Percentiles rank a stretch among this genome's conserved stretches.
Conservation (phyloP, 2,888 invertebrate species). For the Ophion ellenae region DNA sequence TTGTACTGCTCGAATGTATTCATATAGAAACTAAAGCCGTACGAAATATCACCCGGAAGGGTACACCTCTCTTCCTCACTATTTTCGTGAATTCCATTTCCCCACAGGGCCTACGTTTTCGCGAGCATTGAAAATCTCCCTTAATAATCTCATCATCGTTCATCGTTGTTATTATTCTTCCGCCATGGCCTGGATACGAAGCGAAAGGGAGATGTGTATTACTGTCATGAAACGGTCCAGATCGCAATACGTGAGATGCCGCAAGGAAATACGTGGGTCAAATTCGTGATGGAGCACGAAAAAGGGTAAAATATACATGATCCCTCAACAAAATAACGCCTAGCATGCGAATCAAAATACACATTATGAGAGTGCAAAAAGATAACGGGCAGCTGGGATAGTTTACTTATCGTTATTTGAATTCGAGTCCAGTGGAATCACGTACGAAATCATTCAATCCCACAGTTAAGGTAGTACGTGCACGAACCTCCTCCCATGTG, state of each 20-base stretch:
- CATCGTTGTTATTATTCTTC: constrained; percentile 26
- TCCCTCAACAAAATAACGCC: too few relatives aligned
- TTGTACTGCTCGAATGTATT: constrained; percentile 26
- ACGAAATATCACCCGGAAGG: neutral
- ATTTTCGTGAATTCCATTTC: constrained; percentile 10
- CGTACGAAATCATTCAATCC: too few relatives aligned
- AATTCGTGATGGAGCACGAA: too few relatives aligned
- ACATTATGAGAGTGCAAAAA: too few relatives aligned
- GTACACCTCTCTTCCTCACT: neutral
- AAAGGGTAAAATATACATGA: too few relatives aligned
- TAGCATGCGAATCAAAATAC: too few relatives aligned
- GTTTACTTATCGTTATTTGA: too few relatives aligned
- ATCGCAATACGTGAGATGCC: neutral
- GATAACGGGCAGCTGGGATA: too few relatives aligned
- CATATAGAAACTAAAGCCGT: neutral
- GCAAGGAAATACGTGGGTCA: constrained; percentile 22
- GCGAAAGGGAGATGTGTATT: neutral
- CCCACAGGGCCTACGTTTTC: neutral
- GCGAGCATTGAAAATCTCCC: constrained; percentile 39
- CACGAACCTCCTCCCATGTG: too few relatives aligned
- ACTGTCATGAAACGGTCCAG: neutral
- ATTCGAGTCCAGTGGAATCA: too few relatives aligned
- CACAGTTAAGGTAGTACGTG: too few relatives aligned
- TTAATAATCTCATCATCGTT: constrained; percentile 4
- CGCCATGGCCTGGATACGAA: neutral